phyloP scores from a whole-genome alignment of 1,140 invertebrate species.

The Psix sp. region DNA sequence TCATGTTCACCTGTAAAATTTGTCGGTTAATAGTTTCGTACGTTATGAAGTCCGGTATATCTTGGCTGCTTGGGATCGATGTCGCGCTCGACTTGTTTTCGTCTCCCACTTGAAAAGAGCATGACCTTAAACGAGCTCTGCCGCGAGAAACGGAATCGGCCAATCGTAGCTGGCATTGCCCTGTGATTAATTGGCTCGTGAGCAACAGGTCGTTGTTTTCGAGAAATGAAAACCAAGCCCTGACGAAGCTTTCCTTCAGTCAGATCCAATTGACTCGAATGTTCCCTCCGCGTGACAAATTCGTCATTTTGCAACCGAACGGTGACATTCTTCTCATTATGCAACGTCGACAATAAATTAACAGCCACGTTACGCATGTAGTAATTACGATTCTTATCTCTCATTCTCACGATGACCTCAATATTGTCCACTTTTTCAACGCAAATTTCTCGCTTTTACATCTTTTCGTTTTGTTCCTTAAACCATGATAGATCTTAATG shows the following conservation, averaged over 20 bases:
- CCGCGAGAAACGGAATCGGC: slow-evolving; percentile 24
- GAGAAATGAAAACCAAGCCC: slow-evolving; percentile 55
- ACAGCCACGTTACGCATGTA: slow-evolving; percentile 15
- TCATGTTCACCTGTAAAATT: too few species aligned
- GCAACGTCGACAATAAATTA: slow-evolving; percentile 33
- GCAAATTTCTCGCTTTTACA: too few species aligned
- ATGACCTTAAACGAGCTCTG: slow-evolving; percentile 37
- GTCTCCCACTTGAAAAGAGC: slow-evolving; percentile 20
- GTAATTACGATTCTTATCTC: slow-evolving; percentile 44
- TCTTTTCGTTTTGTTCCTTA: too few species aligned
- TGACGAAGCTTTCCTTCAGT: too few species aligned
- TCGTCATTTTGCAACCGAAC: slow-evolving; percentile 11
- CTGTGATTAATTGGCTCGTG: slow-evolving; percentile 50
- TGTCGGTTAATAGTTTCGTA: too few species aligned
- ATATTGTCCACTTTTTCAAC: slow-evolving; percentile 14
- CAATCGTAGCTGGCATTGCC: slow-evolving; percentile 56
- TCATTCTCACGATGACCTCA: slow-evolving; percentile 29
- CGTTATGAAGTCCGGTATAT: too few species aligned
- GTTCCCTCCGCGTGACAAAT: slow-evolving; percentile 25
- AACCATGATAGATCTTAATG: too few species aligned
- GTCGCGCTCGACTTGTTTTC: slow-evolving; percentile 27
- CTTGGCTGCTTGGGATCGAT: slow-evolving; percentile 11
- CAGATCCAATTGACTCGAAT: background rate
- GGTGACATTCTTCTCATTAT: slow-evolving; percentile 22
- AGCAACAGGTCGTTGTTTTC: slow-evolving; percentile 71